These are phyloP conservation scores for Eclectus roratus DNA, from an alignment of 2,113 vertebrate genomes.

Conservation along the genomic window DNA sequence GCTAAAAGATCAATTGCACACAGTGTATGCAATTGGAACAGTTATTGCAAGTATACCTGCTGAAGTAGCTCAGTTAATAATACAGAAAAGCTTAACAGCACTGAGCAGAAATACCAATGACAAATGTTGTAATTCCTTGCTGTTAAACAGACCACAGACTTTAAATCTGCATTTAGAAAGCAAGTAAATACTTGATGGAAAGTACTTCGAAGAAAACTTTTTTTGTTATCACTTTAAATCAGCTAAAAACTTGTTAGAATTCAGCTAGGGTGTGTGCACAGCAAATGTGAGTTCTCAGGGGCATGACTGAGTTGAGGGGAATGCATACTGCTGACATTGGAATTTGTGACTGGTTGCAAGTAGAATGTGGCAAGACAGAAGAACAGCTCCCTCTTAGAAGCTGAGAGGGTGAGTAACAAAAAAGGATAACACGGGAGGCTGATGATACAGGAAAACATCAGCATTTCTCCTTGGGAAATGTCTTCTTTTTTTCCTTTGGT, in stretches of 20 bases:
- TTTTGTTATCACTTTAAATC: neutral
- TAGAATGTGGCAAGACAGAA: neutral
- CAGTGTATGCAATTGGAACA: neutral
- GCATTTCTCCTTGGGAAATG: neutral
- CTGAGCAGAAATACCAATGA: neutral
- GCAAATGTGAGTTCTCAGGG: constrained; percentile 3
- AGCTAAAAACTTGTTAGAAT: neutral
- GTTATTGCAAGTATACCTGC: neutral
- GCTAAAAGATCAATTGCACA: neutral
- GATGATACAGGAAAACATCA: neutral
- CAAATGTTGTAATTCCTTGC: neutral
- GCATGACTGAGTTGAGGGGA: neutral
- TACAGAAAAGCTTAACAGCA: neutral
- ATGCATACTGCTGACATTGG: neutral
- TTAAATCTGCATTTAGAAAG: neutral
- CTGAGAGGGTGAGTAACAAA: neutral
- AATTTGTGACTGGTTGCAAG: neutral
- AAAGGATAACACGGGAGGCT: neutral
- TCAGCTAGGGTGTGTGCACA: neutral
- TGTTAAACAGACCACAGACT: neutral
- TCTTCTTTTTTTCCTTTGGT: neutral
- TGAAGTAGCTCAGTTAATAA: neutral
- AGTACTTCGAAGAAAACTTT: neutral
- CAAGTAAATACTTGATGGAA: neutral
- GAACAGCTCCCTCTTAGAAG: neutral